Conservation (phyloP, 2,113 vertebrate genomes). For the Acanthisitta chloris region DNA sequence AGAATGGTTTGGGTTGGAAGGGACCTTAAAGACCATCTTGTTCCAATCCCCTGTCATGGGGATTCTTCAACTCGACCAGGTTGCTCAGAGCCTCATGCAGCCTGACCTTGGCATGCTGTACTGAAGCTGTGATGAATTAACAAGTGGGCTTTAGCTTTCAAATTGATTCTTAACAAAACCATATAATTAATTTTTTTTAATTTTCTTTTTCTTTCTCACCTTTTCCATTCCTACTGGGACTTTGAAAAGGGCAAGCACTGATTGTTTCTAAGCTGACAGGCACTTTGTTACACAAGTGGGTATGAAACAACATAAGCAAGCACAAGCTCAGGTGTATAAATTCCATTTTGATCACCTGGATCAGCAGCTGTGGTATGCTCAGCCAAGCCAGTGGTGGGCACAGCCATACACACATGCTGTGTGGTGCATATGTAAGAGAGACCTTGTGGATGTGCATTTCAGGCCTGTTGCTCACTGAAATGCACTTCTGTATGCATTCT, state of each 20-base stretch:
- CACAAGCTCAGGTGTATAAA: neutral
- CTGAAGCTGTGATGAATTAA: conserved; percentile 31
- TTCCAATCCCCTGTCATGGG: neutral
- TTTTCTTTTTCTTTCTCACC: neutral
- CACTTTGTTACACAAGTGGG: neutral
- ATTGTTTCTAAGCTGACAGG: neutral
- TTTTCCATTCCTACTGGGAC: neutral
- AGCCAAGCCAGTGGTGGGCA: neutral
- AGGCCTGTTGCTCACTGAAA: neutral
- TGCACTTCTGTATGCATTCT: rapidly evolving
- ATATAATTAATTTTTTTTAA: neutral
- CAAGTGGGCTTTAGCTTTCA: neutral
- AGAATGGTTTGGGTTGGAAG: neutral
- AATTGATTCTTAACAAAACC: conserved; percentile 30
- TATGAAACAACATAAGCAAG: neutral
- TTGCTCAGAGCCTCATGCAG: neutral
- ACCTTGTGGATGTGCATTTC: neutral
- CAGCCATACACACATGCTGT: rapidly evolving
- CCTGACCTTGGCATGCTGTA: neutral
- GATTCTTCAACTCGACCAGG: neutral
- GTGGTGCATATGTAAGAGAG: rapidly evolving
- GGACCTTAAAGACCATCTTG: neutral
- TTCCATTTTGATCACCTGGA: neutral
- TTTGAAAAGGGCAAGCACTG: neutral
- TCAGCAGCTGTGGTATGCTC: neutral